These are phyloP conservation scores for Leptobrachium ailaonicum DNA, from an alignment of 2,113 vertebrate species.

Conservation along the genomic window DNA sequence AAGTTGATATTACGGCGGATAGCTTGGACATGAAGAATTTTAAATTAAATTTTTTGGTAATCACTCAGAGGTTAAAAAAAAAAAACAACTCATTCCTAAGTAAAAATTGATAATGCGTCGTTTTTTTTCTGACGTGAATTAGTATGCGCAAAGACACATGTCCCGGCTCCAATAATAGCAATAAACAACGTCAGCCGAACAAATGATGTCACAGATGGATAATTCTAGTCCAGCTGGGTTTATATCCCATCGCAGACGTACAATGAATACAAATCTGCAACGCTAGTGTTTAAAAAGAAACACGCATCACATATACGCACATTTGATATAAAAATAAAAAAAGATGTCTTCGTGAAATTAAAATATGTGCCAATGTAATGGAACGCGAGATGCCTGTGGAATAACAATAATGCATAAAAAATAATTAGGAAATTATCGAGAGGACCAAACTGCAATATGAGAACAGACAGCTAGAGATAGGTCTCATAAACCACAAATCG, in stretches of 20 bases:
- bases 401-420: slow-evolving; percentile 8
- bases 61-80: background rate
- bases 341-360: slow-evolving; percentile 20
- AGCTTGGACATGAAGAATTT: too few relatives aligned
- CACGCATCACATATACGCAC: slow-evolving; percentile 14
- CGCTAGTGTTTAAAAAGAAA: slow-evolving; percentile 6
- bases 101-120: background rate
- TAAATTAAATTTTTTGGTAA: too few relatives aligned
- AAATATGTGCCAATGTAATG: slow-evolving; percentile 16
- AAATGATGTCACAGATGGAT: slow-evolving; percentile 9
- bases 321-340: background rate
- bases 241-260: background rate
- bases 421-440: too few relatives aligned
- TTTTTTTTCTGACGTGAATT: background rate
- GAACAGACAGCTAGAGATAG: too few relatives aligned
- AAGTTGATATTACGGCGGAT: too few relatives aligned
- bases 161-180: background rate
- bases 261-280: slow-evolving; percentile 7
- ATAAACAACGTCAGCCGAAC: background rate
- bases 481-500: too few relatives aligned
- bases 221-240: slow-evolving; percentile 28
- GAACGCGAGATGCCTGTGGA: background rate
- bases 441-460: too few relatives aligned
- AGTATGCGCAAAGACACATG: background rate
- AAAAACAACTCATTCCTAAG: background rate